Evolutionary conservation across 2,113 vertebrate genomes (phyloP), one percentile per base, ranked within the genome.

Genomic region (Rana temporaria): DNA sequence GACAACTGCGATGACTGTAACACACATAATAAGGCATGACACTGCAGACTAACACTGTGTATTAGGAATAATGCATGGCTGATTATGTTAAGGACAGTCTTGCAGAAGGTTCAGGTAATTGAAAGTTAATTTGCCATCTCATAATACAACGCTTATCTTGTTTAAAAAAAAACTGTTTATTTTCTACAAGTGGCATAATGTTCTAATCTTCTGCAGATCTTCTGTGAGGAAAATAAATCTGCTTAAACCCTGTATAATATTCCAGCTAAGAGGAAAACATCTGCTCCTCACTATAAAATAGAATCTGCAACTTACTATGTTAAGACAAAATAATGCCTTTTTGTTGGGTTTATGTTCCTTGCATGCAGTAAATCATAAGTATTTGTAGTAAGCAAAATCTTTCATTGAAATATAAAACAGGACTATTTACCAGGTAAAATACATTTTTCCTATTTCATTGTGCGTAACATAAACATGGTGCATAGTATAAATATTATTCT

Each of bases 131-230:
- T 67, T 82, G 67, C 71, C 63, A 68, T 64, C 68, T 63, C 65
- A 67, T 76, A 82, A 82, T 82, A 64, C 72, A 82, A 34, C 26
- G 64, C 81, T 82, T 82, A 82, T 75, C 81, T 55, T 82, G 71
- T 76, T 82, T 67, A 19, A 73, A 79, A 60, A 81, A 81, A 67
- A 19, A 48, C 71, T 82, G 81, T 82, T 82, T 74, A 82, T 82
- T 82, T 82, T 82, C 64, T 76, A 76, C 71, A 82, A 82, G 81
- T 82, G 81, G 71, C 72, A 82, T 82, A 82, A 82, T 76, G 72
- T 82, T 82, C 67, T 82, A 82, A 82, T 82, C 81, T 76, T 68
- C 26, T 11, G 18, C 32, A 68, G 63, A 82, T 82, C 81, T 82
- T 76, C 81, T 82, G 62, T 60, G 59, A 82, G 72, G 71, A 82